Evolutionary conservation across 2,113 vertebrate genomes (phyloP), one percentile per base, ranked within the genome.

Genomic region (Elanus axillaris): DNA sequence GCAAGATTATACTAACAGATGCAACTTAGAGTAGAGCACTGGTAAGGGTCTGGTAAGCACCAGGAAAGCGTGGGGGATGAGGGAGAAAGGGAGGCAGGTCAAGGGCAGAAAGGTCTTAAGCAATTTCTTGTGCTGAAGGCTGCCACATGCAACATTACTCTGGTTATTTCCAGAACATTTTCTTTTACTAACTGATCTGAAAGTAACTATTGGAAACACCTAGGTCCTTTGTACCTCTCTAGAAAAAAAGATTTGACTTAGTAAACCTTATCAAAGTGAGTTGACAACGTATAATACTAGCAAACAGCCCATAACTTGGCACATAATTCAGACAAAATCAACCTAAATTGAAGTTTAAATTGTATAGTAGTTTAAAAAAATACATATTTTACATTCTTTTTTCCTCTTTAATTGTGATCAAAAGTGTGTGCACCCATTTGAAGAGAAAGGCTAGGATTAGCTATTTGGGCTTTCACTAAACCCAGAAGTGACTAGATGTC

Each of bases 381-480:
- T 9, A 25, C 3, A 0, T 22, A 31, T 42, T 81, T 67, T 77
- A 19, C 6, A 9, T 71, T 69, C 3, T 73, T 69, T 85, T 83
- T 42, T 56, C 17, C 16, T 50, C 17, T 79, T 82, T 21, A 63
- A n/a, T n/a, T 63, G 4, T 86, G 72, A 60, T 71, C 27, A 52
- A 40, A 91, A 77, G 22, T 7, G 1, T 47, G 20, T 48, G 31
- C 19, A 34, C 9, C 1, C 31, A 60, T 67, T 67, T 66, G 73
- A 88, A 55, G 47, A 63, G 38, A 80, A 90, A 88, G 13, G 5
- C 64, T 81, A 34, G 38, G 60, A 74, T 88, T 90, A 86, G 21
- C 42, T 55, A 68, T 34, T 88, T 45, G 71, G 34, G 16, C 22
- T 81, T 93, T 84, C 80, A 86, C 40, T 89, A 84, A 93, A 96